phyloP scores from a whole-genome alignment of 2,888 invertebrate species.

The Priocnemis perturbator region DNA sequence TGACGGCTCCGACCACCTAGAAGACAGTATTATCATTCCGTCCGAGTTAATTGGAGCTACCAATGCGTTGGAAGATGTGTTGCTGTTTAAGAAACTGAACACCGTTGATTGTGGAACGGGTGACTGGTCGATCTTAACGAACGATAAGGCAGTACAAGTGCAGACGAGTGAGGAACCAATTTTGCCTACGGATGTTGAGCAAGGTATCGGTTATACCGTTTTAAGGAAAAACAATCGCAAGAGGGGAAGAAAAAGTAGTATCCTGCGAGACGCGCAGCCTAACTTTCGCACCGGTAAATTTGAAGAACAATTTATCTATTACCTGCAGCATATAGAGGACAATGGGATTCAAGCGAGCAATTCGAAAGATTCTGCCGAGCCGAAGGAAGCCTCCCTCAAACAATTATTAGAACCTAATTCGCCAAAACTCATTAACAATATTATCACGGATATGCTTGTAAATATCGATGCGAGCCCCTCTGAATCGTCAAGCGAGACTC shows the following conservation, averaged over 20 bases:
- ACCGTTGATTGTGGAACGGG: conserved; percentile 54
- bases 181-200: conserved; percentile 64
- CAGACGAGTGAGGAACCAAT: conserved; percentile 43
- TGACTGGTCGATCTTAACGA: conserved; percentile 30
- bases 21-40: conserved; percentile 19
- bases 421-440: not conserved
- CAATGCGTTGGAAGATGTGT: conserved; percentile 40
- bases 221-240: conserved; percentile 55
- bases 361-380: conserved; percentile 31
- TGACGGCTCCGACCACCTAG: conserved; percentile 35
- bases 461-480: too few species aligned
- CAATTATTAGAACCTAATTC: not conserved
- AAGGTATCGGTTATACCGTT: conserved; percentile 64
- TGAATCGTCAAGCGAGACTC: not conserved
- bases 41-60: conserved; percentile 31
- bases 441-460: too few species aligned
- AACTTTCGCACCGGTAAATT: conserved; percentile 62
- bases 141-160: conserved; percentile 61
- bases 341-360: conserved; percentile 58
- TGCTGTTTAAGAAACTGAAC: conserved; percentile 53
- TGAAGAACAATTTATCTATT: conserved; percentile 66
- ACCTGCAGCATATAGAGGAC: conserved; percentile 66
- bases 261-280: conserved; percentile 34
- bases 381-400: conserved; percentile 50
- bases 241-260: conserved; percentile 38